Evolutionary conservation across 2,797 vertebrate species (phyloP).

Genomic region (Spinus pinus): DNA sequence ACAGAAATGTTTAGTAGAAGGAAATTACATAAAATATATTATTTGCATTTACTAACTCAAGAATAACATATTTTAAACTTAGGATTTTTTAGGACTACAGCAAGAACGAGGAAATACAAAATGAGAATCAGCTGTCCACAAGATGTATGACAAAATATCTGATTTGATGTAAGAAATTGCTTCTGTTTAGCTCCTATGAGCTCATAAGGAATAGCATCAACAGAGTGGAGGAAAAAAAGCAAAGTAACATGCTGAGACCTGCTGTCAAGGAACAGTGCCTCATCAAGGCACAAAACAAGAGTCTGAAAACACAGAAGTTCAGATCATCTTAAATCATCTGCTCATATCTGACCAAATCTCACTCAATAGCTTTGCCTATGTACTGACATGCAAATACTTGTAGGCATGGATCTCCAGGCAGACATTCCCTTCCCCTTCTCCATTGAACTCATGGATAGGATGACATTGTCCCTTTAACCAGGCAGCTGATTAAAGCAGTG

Average conservation of each 20-base stretch:
- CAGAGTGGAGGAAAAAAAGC: neutral
- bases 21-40: neutral
- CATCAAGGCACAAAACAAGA: neutral
- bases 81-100: neutral
- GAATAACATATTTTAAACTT: neutral
- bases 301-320: neutral
- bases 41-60: neutral
- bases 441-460: rapidly evolving
- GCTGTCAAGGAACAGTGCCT: neutral
- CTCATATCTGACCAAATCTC: neutral
- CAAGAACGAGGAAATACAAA: neutral
- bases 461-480: neutral
- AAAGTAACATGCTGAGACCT: neutral
- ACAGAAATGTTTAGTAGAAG: neutral
- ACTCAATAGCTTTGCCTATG: neutral
- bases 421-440: neutral
- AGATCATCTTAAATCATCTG: neutral
- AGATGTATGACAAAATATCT: neutral
- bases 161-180: neutral
- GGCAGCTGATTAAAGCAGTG: neutral
- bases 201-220: neutral
- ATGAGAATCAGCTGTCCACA: neutral
- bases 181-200: neutral
- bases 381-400: neutral
- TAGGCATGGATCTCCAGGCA: neutral